Conservation (phyloP, 2,888 invertebrate species). For the Mactromeris polynyma region DNA sequence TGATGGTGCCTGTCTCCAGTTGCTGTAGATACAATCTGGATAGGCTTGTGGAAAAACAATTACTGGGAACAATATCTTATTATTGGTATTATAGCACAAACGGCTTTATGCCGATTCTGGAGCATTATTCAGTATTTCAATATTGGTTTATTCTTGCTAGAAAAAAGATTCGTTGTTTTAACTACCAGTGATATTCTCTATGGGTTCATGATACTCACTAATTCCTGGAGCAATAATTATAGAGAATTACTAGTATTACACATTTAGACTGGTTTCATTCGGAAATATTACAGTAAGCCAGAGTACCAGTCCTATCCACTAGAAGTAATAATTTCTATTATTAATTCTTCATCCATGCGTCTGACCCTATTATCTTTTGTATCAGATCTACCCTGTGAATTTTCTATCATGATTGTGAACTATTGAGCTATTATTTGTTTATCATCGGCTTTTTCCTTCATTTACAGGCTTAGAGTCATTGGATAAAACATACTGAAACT, state of each 20-base stretch:
- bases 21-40: not conserved
- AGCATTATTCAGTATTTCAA: too few relatives aligned
- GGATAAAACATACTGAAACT: not conserved
- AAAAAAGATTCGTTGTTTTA: not conserved
- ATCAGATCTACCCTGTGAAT: not conserved
- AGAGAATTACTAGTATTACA: not conserved
- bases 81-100: not conserved
- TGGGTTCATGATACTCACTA: not conserved
- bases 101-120: too few relatives aligned
- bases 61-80: not conserved
- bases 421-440: conserved; percentile 3
- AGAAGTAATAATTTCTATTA: not conserved
- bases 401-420: conserved; percentile 4
- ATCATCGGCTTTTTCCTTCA: not conserved
- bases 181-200: not conserved
- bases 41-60: not conserved
- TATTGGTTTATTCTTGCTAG: too few relatives aligned
- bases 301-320: not conserved
- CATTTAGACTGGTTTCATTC: not conserved
- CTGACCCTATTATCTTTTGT: not conserved
- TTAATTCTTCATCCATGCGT: not conserved
- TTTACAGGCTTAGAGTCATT: too few relatives aligned
- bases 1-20: not conserved
- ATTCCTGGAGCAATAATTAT: not conserved
- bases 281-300: not conserved